Evolutionary conservation across 2,888 invertebrate species (phyloP).

Genomic region (Cryptops parisi): DNA sequence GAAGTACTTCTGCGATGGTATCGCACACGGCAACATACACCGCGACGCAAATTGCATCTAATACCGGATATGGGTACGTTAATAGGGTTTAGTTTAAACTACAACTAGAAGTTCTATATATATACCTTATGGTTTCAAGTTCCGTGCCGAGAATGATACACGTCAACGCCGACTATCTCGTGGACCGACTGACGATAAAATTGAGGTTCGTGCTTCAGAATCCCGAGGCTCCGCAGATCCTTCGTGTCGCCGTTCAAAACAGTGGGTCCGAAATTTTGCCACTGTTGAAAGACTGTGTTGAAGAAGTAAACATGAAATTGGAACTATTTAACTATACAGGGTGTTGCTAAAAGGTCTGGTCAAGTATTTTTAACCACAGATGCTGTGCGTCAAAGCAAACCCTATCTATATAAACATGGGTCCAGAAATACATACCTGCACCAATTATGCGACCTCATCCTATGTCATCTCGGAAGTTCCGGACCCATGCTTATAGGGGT

Average conservation of each 20-base stretch:
- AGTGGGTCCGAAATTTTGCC: not conserved
- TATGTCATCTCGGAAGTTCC: too few species aligned
- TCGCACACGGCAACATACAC: not conserved
- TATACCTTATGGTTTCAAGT: not conserved
- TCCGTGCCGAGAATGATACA: not conserved
- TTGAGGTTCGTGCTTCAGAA: not conserved
- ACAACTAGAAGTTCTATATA: not conserved
- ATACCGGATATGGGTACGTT: not conserved
- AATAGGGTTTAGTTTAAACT: too few species aligned
- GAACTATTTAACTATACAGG: not conserved
- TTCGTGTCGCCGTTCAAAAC: not conserved
- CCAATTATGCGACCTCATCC: too few species aligned
- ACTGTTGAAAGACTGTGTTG: not conserved
- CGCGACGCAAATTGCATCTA: not conserved
- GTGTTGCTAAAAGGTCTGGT: too few species aligned
- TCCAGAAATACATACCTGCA: too few species aligned
- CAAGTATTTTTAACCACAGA: too few species aligned
- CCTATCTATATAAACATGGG: too few species aligned
- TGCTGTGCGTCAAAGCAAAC: too few species aligned
- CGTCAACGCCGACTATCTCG: not conserved
- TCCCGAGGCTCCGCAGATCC: not conserved
- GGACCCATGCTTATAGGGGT: too few species aligned
- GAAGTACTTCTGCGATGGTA: not conserved
- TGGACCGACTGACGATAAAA: not conserved
- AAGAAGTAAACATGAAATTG: not conserved